Conservation (phyloP, 2,797 vertebrate species). For the Astyanax mexicanus region DNA sequence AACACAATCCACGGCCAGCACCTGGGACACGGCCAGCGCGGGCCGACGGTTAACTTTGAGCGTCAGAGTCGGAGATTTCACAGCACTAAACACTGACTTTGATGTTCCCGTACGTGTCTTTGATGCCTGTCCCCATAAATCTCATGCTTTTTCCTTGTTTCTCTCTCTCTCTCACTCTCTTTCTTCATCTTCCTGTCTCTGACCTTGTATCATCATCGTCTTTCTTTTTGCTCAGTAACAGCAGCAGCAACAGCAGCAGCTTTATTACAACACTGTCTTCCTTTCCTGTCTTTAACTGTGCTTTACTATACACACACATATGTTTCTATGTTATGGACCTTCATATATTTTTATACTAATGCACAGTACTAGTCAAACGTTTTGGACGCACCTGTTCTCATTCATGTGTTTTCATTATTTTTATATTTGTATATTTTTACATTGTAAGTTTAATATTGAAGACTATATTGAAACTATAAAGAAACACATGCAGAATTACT, state of each 20-base stretch:
- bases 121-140: constrained; percentile 35
- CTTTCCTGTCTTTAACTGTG: too few relatives aligned
- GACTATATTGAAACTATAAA: too few relatives aligned
- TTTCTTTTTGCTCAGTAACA: background rate
- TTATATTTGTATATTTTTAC: too few relatives aligned
- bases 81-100: constrained; percentile 34
- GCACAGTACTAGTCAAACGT: too few relatives aligned
- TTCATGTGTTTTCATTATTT: too few relatives aligned
- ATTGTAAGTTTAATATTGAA: too few relatives aligned
- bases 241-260: too few relatives aligned
- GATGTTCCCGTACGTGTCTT: constrained; percentile 32
- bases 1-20: constrained; percentile 24
- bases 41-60: constrained; percentile 23
- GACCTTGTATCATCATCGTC: background rate
- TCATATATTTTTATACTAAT: too few relatives aligned
- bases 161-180: background rate
- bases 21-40: background rate
- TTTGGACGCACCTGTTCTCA: too few relatives aligned
- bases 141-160: background rate
- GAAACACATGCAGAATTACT: too few relatives aligned
- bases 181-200: background rate
- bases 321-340: background rate
- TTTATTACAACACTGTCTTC: background rate
- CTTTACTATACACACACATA: background rate
- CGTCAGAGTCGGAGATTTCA: constrained; percentile 25